Percentiles rank a stretch among this genome's conserved stretches.
These are phyloP conservation scores for Hypotaenidia okinawae DNA, from an alignment of 2,797 vertebrate species.

Conservation along the genomic window DNA sequence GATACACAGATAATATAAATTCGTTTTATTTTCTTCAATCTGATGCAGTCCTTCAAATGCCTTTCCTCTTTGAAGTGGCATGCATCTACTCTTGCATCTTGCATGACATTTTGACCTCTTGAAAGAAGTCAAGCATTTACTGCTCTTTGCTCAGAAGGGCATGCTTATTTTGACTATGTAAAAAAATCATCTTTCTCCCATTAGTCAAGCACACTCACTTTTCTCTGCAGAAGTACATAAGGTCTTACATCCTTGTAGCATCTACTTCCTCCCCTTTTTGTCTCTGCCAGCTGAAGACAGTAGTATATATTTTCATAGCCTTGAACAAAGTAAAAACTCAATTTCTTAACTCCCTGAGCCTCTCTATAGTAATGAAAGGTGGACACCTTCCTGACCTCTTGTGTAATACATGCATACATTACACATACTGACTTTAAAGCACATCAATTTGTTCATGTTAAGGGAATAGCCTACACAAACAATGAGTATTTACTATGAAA, in stretches of 20 bases:
- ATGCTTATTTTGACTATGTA: rapidly evolving
- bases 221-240: neutral
- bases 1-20: neutral
- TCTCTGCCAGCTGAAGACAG: neutral
- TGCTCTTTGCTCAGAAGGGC: neutral
- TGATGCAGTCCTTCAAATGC: neutral
- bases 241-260: neutral
- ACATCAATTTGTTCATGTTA: neutral
- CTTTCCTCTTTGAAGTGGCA: neutral
- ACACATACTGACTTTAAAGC: neutral
- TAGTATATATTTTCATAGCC: neutral
- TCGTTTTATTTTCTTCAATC: neutral
- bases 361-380: neutral
- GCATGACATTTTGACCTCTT: neutral
- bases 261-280: neutral
- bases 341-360: neutral
- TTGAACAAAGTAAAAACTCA: neutral
- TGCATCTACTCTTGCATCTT: neutral
- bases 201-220: neutral
- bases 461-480: neutral
- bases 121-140: neutral
- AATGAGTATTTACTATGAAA: neutral
- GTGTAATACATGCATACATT: neutral
- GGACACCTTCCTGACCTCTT: neutral
- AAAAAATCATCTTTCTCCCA: neutral